A percentile compares a stretch with the other conserved stretches of the same genome.
Evolutionary conservation across 2,888 invertebrate species (phyloP).

Genomic region (Embidobia sp.): DNA sequence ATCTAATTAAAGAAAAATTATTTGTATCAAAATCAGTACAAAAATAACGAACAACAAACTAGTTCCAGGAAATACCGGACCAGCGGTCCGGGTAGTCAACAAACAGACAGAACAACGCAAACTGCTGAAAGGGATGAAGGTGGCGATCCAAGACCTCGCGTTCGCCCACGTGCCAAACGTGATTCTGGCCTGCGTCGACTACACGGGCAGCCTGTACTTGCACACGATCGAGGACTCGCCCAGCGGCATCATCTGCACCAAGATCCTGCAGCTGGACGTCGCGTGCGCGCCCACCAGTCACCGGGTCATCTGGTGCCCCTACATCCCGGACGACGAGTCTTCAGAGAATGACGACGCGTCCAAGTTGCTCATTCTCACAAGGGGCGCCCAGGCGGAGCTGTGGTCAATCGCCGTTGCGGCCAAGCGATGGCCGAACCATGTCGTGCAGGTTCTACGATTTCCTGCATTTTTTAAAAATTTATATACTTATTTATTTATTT

Average conservation of each 20-base stretch:
- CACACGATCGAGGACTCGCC: slow-evolving; percentile 86
- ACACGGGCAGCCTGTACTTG: slow-evolving; percentile 91
- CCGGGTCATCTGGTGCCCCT: slow-evolving; percentile 96
- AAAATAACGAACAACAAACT: no score
- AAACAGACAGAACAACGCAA: slow-evolving; percentile 88
- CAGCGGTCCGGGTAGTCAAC: slow-evolving; percentile 93
- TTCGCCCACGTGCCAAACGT: slow-evolving; percentile 93
- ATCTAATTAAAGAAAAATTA: no score
- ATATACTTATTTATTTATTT: no score
- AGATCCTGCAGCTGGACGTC: slow-evolving; percentile 85
- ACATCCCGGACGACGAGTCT: slow-evolving; percentile 86
- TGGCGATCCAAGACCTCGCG: slow-evolving; percentile 94
- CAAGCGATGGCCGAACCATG: slow-evolving; percentile 70
- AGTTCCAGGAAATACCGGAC: slow-evolving; percentile 81
- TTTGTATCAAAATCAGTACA: no score
- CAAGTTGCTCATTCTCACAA: slow-evolving; percentile 90
- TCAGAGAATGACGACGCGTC: slow-evolving; percentile 86
- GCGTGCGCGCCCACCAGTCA: slow-evolving; percentile 83
- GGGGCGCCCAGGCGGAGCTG: slow-evolving; percentile 86
- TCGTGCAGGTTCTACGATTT: slow-evolving; percentile 66
- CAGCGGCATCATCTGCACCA: slow-evolving; percentile 82
- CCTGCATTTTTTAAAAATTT: no score
- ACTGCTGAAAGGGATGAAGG: slow-evolving; percentile 93
- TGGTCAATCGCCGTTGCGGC: slow-evolving; percentile 77
- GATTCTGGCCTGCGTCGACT: slow-evolving; percentile 93